phyloP scores from a whole-genome alignment of 2,888 invertebrate genomes.

The Pachycephus smyrnensis region DNA sequence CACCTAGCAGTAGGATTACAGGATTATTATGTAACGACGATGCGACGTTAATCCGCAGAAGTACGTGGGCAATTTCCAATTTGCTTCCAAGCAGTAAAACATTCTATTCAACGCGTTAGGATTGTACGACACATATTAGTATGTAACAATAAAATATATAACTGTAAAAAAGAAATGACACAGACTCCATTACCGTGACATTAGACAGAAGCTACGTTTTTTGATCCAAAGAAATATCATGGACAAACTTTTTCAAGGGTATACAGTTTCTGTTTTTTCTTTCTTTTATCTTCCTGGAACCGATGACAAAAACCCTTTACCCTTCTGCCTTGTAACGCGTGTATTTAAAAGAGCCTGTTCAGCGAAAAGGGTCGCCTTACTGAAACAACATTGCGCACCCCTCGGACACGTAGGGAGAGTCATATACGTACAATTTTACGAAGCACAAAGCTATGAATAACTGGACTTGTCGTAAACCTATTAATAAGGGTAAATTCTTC shows the following conservation, averaged over 20 bases:
- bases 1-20: neutral
- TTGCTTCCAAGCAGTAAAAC: neutral
- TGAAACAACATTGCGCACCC: neutral
- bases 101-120: neutral
- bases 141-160: neutral
- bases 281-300: too few relatives aligned
- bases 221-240: neutral
- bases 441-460: neutral
- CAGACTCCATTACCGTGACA: neutral
- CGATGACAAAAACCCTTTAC: neutral
- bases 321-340: neutral
- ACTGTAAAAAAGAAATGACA: neutral
- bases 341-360: neutral
- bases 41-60: neutral
- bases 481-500: neutral
- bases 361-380: neutral
- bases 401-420: neutral
- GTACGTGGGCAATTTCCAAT: neutral
- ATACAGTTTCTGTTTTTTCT: neutral
- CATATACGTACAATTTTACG: neutral
- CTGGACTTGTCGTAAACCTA: neutral
- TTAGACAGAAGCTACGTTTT: neutral
- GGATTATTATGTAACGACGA: neutral
- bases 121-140: neutral
- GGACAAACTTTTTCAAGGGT: neutral